Conservation (phyloP, 2,888 invertebrate species). For the Strigamia maritima region DNA sequence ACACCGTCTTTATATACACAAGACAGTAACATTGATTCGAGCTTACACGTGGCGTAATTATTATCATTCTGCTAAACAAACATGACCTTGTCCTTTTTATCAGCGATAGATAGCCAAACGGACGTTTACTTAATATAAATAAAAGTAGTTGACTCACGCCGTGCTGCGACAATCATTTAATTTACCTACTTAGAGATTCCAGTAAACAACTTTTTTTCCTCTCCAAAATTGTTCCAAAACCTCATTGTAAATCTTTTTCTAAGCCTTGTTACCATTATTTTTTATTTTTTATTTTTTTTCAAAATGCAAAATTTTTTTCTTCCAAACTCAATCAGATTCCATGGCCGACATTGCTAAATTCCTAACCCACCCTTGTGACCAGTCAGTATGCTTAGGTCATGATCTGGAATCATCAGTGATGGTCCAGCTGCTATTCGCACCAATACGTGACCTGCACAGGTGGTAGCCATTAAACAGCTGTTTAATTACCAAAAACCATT, state of each 20-base stretch:
- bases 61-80: not conserved
- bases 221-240: not conserved
- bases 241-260: not conserved
- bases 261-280: not conserved
- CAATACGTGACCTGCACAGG: conserved; percentile 31
- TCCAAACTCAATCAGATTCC: conserved; percentile 9
- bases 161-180: not conserved
- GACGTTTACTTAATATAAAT: too few relatives aligned
- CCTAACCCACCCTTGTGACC: conserved; percentile 30
- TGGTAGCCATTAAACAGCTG: conserved; percentile 12
- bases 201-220: not conserved
- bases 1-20: not conserved
- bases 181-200: not conserved
- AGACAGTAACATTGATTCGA: not conserved
- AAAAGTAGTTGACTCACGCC: not conserved
- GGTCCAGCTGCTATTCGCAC: conserved; percentile 30
- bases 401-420: conserved; percentile 34
- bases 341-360: conserved; percentile 31
- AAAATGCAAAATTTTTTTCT: not conserved
- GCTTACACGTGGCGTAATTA: not conserved
- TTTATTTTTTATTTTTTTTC: not conserved
- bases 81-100: conserved; percentile 3
- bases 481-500: not conserved
- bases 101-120: too few relatives aligned
- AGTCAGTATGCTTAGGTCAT: conserved; percentile 28